Percentiles rank a stretch among this genome's conserved stretches.
These are phyloP conservation scores for Drosophila tripunctata DNA, from an alignment of 2,888 invertebrate species.

Conservation along the genomic window DNA sequence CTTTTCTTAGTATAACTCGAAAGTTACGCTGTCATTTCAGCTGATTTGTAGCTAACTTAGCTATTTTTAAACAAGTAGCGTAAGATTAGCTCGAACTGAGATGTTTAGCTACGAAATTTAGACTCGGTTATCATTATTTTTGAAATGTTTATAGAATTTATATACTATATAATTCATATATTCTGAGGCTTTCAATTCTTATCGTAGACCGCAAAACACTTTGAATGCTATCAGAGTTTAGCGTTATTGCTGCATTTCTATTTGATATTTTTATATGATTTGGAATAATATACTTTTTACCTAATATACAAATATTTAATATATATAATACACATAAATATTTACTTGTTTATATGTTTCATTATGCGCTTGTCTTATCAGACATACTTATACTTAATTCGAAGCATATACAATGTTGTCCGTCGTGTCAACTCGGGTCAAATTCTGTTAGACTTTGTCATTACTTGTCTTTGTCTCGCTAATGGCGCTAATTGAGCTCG, in stretches of 20 bases:
- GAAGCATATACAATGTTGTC: conserved; percentile 20
- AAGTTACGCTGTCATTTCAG: too few species aligned
- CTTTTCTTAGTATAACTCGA: too few species aligned
- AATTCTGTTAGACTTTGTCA: conserved; percentile 10
- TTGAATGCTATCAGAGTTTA: conserved; percentile 13
- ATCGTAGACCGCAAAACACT: conserved; percentile 49
- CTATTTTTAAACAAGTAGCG: too few species aligned
- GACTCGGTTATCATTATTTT: conserved; percentile 4
- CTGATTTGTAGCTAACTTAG: neutral
- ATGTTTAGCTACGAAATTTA: neutral
- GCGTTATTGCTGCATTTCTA: conserved; percentile 18
- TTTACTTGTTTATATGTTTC: conserved; percentile 1
- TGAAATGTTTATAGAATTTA: neutral
- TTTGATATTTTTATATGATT: conserved; percentile 15
- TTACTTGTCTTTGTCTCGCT: conserved; percentile 12
- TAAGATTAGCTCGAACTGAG: too few species aligned
- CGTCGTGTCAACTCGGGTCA: conserved; percentile 43
- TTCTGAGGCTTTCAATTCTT: neutral
- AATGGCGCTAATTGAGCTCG: conserved; percentile 49
- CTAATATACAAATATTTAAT: conserved; percentile 6
- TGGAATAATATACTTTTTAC: conserved; percentile 22
- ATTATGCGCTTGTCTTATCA: conserved; percentile 24
- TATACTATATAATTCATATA: neutral
- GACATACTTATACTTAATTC: conserved; percentile 12
- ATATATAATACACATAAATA: neutral